Evolutionary conservation across 2,888 invertebrate genomes (phyloP), one percentile per base, ranked within the genome.

Genomic region (Tipula unca): DNA sequence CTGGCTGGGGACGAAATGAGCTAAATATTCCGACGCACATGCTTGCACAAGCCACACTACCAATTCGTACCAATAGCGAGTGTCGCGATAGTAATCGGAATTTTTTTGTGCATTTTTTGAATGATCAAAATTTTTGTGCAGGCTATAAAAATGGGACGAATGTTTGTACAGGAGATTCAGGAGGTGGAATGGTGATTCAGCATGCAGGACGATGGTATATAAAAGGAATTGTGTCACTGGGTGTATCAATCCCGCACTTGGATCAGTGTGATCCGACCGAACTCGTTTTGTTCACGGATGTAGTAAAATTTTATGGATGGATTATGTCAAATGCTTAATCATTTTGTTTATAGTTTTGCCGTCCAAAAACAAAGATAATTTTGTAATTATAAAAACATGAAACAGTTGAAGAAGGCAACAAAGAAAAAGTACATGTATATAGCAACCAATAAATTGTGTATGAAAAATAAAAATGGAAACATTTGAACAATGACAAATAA

Each of bases 141-240:
- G 83, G 83, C 2, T 83, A 83, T 32, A 5, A 32, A 17, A 83
- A 83, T 32, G 87, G 87, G 6, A 91, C 90, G 2, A 92, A 92
- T 86, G 91, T 91, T 3, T 92, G 92, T 87, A 92, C 92, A 54
- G 92, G 92, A 0, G 92, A 92, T 87, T 92, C 92, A 85, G 93
- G 93, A 0, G 92, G 92, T 69, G 92, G 91, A 0, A 90, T 92
- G 87, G 87, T 90, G 20, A 89, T 93, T 4, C 83, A 86, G 85
- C 10, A 54, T 5, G 25, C 86, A 36, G 48, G 25, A 5, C 42
- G 82, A n/a, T 87, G 84, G 39, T 85, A 86, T 83, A 25, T 87
- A 17, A 85, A 87, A 14, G 87, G 87, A 32, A 87, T 87, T 82
- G 87, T 87, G n/a, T 87, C 87, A 13, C n/a, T 87, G 14, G 86